phyloP scores from a whole-genome alignment of 2,888 invertebrate species.

The Calameuta idolon region DNA sequence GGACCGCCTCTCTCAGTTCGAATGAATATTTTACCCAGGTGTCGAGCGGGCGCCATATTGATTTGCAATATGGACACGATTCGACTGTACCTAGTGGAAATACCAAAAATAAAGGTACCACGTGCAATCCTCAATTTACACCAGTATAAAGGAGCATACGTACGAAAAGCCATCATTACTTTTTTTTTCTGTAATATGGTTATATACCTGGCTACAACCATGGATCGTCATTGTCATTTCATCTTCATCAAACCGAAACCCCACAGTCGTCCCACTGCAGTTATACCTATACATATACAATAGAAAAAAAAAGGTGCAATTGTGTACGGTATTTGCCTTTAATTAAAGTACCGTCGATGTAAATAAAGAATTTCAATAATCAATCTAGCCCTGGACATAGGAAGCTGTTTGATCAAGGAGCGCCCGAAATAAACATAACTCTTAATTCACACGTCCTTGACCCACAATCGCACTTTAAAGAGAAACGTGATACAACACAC shows the following conservation, averaged over 20 bases:
- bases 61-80: neutral
- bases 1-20: neutral
- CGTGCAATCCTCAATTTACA: neutral
- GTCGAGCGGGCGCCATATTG: neutral
- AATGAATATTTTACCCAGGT: neutral
- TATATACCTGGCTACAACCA: neutral
- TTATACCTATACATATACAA: neutral
- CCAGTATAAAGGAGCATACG: neutral
- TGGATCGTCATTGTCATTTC: neutral
- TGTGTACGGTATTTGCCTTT: neutral
- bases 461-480: neutral
- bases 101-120: neutral
- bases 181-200: neutral
- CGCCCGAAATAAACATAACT: neutral
- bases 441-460: neutral
- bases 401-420: neutral
- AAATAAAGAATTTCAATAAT: neutral
- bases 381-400: neutral
- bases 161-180: neutral
- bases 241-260: neutral
- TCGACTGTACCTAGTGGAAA: neutral
- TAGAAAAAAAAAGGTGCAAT: neutral
- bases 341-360: neutral
- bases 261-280: neutral
- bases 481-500: neutral